Conservation (phyloP, 1,140 invertebrate species). For the Penaeus chinensis region DNA sequence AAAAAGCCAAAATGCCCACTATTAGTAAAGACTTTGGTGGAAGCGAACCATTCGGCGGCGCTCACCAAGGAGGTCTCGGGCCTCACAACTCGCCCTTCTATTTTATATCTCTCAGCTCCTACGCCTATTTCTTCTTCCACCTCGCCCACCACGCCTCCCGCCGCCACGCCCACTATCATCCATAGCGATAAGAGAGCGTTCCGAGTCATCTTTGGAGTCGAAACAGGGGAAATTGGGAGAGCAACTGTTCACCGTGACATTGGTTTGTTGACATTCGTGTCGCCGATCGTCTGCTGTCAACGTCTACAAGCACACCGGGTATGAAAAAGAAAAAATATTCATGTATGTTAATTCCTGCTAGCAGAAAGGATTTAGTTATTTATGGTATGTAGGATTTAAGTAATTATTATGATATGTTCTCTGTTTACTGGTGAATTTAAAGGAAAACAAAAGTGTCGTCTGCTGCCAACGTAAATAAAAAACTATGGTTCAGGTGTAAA, state of each 20-base stretch:
- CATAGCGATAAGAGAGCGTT: background rate
- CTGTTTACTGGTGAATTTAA: background rate
- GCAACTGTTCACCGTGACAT: too few species aligned
- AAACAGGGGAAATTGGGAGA: too few species aligned
- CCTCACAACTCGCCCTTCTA: constrained; percentile 50
- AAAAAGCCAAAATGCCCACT: constrained; percentile 52
- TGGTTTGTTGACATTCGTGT: too few species aligned
- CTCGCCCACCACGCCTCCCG: constrained; percentile 15
- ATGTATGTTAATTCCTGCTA: background rate
- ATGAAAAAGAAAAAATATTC: background rate
- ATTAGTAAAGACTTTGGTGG: constrained; percentile 53
- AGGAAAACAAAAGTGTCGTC: constrained; percentile 1
- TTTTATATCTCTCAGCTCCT: constrained; percentile 43
- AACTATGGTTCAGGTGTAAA: too few species aligned
- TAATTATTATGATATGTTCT: too few species aligned
- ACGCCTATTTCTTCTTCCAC: constrained; percentile 30
- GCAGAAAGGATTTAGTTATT: too few species aligned
- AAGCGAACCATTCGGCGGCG: constrained; percentile 49
- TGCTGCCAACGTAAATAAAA: background rate
- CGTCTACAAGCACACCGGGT: background rate
- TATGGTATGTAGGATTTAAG: too few species aligned
- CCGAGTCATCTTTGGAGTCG: constrained; percentile 9
- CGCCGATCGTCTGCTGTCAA: background rate
- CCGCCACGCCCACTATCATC: background rate
- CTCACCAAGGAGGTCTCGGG: constrained; percentile 47